These are phyloP conservation scores for Andricus quercusramuli DNA, from an alignment of 2,888 invertebrate species.

Conservation along the genomic window DNA sequence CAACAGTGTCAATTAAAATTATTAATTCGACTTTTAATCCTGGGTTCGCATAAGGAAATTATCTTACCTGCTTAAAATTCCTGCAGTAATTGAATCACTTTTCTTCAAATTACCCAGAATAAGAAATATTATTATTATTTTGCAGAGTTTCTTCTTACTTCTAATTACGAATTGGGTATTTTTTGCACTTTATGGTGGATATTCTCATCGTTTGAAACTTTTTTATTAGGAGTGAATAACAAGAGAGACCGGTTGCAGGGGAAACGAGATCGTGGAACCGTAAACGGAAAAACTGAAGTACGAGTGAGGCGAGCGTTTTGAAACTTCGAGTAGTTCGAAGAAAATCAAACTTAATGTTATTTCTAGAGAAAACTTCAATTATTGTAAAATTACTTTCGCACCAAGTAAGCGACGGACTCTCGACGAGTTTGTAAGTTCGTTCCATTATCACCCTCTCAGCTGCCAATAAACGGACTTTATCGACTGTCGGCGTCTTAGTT, in stretches of 20 bases:
- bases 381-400: constrained; percentile 39
- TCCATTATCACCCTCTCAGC: neutral
- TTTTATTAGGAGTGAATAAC: constrained; percentile 8
- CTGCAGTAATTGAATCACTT: neutral
- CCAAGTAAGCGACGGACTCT: neutral
- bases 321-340: constrained; percentile 14
- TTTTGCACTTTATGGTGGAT: neutral
- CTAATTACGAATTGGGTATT: neutral
- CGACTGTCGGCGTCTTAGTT: neutral
- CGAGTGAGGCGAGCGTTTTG: neutral
- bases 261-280: neutral
- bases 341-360: constrained; percentile 25
- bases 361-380: constrained; percentile 15
- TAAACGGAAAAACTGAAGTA: constrained; percentile 14
- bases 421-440: constrained; percentile 9
- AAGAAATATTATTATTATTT: too few relatives aligned
- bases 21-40: too few relatives aligned
- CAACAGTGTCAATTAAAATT: too few relatives aligned
- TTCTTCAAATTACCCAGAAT: too few relatives aligned
- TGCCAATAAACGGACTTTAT: constrained; percentile 23
- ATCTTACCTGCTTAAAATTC: neutral
- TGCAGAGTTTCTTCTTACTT: too few relatives aligned
- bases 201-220: neutral
- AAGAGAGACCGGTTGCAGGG: neutral
- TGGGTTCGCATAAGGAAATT: neutral